Base-by-base conservation (phyloP, 92 coral and sea anemone species). In the Parazoanthus darwini region DNA sequence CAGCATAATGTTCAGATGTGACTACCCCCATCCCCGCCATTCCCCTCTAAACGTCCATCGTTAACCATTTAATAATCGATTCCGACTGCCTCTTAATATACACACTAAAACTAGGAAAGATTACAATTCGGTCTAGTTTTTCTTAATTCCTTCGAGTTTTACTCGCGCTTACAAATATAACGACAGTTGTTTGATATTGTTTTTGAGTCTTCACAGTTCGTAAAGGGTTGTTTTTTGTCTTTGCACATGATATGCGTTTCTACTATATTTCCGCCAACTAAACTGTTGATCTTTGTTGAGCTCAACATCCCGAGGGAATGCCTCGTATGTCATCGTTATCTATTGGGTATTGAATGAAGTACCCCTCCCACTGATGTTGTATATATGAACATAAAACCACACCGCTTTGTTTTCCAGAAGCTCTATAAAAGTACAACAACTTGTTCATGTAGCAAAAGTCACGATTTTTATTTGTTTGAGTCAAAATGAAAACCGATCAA, bases 241-340 rank as follows among this genome's bases (percentile, higher is more conserved):
- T 73, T 20, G 20, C 37, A 73, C 42, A 73, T 73, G 43, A 73
- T 11, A 43, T 26, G 35, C 33, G 6, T 10, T 73, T 26, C 42
- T 63, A 63, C 8, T 73, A 2, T 8, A 9, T 73, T 73, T 33
- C 77, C 42, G 15, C 42, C 5, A 73, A 71, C 1, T 8, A 39
- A 73, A 29, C 77, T 73, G 25, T 33, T 29, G 37, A 16, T 79
- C 33, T n/a, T 14, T n/a, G 42, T 33, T 80, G 65, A 11, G 71
- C 16, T 48, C 70, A 29, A 80, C 25, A 20, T 80, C 70, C 70
- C 46, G 85, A 58, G 82, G 82, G 66, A 79, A 23, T 23, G 35
- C 10, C 10, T 8, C 22, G 5, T 5, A 20, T 14, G 50, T 80
- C 25, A 5, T 26, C 11, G 83, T 13, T 58, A 29, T 35, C 71